Evolutionary conservation across 1,140 invertebrate species (phyloP).

Genomic region (Ditylenchus dipsaci): DNA sequence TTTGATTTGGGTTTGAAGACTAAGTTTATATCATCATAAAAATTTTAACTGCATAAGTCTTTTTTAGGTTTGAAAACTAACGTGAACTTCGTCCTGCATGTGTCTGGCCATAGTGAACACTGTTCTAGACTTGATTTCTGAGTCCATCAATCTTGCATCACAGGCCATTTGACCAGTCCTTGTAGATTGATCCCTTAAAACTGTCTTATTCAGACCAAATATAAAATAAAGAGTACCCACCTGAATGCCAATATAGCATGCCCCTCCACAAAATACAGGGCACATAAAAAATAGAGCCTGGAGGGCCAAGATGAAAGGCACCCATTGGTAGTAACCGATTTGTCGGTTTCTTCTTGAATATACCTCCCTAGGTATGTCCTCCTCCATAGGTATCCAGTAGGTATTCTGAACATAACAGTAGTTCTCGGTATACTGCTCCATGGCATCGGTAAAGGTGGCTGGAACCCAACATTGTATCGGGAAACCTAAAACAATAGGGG

Average conservation of each 20-base stretch:
- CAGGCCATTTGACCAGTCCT: constrained; percentile 57
- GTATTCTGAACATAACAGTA: constrained; percentile 59
- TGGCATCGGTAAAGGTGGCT: constrained; percentile 58
- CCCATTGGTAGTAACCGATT: constrained; percentile 62
- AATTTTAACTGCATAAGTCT: no score
- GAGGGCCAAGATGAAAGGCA: constrained; percentile 59
- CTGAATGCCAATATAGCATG: constrained; percentile 57
- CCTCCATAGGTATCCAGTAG: constrained; percentile 57
- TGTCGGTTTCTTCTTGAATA: constrained; percentile 55
- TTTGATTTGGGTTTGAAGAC: no score
- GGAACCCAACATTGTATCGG: constrained; percentile 59
- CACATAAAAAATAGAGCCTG: constrained; percentile 64
- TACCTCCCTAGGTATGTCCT: constrained; percentile 57
- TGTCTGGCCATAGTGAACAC: constrained; percentile 58
- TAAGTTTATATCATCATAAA: no score
- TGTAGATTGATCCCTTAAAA: constrained; percentile 56
- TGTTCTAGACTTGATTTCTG: constrained; percentile 54
- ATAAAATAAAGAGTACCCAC: constrained; percentile 21
- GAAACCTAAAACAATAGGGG: constrained; percentile 38
- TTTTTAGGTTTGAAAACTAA: constrained; percentile 4
- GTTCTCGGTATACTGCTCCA: constrained; percentile 58
- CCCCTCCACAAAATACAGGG: constrained; percentile 62
- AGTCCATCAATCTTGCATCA: constrained; percentile 55
- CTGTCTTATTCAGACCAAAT: background rate
- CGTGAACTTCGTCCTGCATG: constrained; percentile 58